Evolutionary conservation across 2,113 vertebrate genomes (phyloP), one percentile per base, ranked within the genome.

Genomic region (Notothenia coriiceps): DNA sequence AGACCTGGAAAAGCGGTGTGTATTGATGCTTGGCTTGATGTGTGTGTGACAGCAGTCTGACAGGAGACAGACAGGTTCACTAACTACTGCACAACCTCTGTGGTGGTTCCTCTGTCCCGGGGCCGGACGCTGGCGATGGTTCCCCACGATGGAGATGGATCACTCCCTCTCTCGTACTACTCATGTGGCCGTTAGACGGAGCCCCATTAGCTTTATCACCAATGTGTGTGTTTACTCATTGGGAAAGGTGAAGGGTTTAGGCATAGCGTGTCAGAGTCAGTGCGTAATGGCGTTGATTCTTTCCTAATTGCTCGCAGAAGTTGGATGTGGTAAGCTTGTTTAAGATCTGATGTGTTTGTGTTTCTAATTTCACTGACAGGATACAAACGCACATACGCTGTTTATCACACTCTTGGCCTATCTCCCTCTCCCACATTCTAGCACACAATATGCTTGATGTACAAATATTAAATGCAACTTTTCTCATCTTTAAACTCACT

Each of bases 51-150:
- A 93, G 90, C 79, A 54, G 76, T 73, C 77, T 91, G 91, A 95
- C 90, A 91, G 88, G 86, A 91, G 88, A 94, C 92, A 91, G 93
- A 91, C 94, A 94, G 91, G 91, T 94, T 92, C 93, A 86, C 88
- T 85, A 90, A 92, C 91, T 78, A 76, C 90, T 81, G 68, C 83
- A 52, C 68, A 86, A 84, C 77, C 89, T 86, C 83, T 46, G 74
- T 3, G 77, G 80, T 82, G 69, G 86, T 82, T 91, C 88, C 47
- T 72, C 54, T 46, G 61, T 70, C 75, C 68, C 55, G 10, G 5
- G 52, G 65, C 76, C 51, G 67, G 79, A 78, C 76, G 44, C 55
- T 44, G 65, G 81, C 10, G 61, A 69, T 50, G 81, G 72, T 65
- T 74, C 60, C 59, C 67, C 70, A 46, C 47, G 44, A 80, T 46